A percentile compares a stretch with the other conserved stretches of the same genome.
Conservation (phyloP, 1,140 invertebrate species). For the Drosophila pectinifera region DNA sequence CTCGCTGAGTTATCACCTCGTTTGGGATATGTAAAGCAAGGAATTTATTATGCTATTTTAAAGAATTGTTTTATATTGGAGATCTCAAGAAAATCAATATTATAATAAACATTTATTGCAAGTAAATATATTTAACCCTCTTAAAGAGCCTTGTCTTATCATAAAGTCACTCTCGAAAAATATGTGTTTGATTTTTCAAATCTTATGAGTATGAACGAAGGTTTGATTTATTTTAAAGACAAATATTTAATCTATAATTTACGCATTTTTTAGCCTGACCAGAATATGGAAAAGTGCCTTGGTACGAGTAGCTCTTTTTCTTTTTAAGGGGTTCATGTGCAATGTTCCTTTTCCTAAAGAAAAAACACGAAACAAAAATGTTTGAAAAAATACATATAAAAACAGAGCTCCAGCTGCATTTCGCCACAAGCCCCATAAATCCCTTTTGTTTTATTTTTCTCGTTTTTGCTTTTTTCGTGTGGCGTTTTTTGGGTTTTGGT, state of each 20-base stretch:
- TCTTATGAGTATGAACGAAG: no score
- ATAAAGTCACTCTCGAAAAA: no score
- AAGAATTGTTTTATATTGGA: neutral
- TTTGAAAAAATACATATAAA: neutral
- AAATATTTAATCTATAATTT: neutral
- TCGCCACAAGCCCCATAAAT: slow-evolving; percentile 29
- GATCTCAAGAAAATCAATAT: no score
- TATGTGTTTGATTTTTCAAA: no score
- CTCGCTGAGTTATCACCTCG: neutral
- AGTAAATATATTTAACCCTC: neutral
- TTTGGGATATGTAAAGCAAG: neutral
- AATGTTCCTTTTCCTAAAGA: neutral
- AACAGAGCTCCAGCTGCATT: slow-evolving; percentile 26
- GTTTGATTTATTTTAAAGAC: neutral
- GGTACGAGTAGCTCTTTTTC: neutral
- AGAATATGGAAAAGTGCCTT: neutral
- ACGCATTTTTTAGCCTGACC: no score
- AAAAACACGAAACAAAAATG: slow-evolving; percentile 3
- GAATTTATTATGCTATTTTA: neutral
- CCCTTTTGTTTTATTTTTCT: slow-evolving; percentile 13
- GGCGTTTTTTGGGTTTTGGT: slow-evolving; percentile 5
- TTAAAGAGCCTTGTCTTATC: neutral
- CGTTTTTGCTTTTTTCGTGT: neutral
- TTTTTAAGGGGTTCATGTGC: slow-evolving; percentile 1
- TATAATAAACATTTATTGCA: no score